Evolutionary conservation across 2,797 vertebrate genomes (phyloP), one percentile per base, ranked within the genome.

Genomic region (Trachops cirrhosus): DNA sequence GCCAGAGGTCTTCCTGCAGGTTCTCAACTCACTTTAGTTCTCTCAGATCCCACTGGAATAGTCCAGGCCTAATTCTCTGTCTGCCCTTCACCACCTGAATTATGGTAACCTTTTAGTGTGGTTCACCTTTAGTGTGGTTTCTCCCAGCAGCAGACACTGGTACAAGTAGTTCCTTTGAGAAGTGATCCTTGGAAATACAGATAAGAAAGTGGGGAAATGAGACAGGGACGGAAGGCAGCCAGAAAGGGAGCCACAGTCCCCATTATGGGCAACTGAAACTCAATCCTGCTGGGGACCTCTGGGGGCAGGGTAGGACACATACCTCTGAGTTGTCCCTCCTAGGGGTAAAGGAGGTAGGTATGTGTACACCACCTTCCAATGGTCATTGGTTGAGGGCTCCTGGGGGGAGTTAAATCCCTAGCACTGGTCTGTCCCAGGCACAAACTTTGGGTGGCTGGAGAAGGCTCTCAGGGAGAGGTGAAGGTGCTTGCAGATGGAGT

Each of bases 211-310:
- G 18, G n/a, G 89, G 26, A 71, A 34, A 24, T 18, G 54, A 50
- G 46, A 15, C 18, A 24, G 34, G 73, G 41, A 34, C 16, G 21
- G 46, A 39, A 62, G 67, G 46, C 26, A 52, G 67, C 24, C 94
- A 50, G 19, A 0, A 18, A 15, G 16, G 10, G 15, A 12, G 29
- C 29, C 22, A 5, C 0, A 19, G 68, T 1, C 6, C 21, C 24
- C 39, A 46, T 37, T 14, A 19, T 8, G 29, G 48, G 50, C 34
- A 46, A 18, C 12, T 16, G 44, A 6, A 75, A 32, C 34, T 71
- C 46, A 48, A 11, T 50, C 14, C 46, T 29, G 1, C 5, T 11
- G n/a, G 64, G 41, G 7, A 48, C 18, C 59, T n/a, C 39, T 5
- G 18, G 46, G n/a, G 16, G 10, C 24, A 15, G 21, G 26, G 16